These are phyloP conservation scores for Noctua janthina DNA, from an alignment of 2,888 invertebrate genomes.

Conservation along the genomic window DNA sequence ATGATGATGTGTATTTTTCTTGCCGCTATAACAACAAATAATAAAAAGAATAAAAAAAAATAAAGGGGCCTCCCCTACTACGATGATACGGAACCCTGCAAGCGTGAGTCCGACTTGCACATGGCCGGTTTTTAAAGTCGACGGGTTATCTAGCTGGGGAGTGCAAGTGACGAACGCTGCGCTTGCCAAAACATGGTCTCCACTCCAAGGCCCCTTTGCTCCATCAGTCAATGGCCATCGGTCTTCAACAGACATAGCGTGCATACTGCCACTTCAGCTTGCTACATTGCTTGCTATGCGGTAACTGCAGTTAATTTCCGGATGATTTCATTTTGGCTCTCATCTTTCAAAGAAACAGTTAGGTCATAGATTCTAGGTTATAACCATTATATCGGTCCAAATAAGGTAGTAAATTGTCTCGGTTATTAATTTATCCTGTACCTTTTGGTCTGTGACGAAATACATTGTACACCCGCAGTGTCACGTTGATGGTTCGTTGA, in stretches of 20 bases:
- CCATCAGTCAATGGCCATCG: background rate
- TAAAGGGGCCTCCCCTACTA: no score
- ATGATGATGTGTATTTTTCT: no score
- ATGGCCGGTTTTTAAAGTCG: no score
- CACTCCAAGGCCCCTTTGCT: background rate
- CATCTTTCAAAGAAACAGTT: background rate
- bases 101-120: no score
- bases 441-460: slow-evolving; percentile 13
- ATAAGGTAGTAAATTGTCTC: background rate
- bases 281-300: background rate
- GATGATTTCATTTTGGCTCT: background rate
- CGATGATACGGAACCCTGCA: no score
- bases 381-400: background rate
- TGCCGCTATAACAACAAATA: no score
- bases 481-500: slow-evolving; percentile 17
- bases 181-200: background rate
- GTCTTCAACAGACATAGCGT: background rate
- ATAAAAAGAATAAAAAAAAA: no score
- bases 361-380: background rate
- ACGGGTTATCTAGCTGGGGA: no score
- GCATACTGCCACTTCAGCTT: background rate
- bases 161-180: no score
- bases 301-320: background rate
- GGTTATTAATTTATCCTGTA: background rate
- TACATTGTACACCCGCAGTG: slow-evolving; percentile 25